Evolutionary conservation across 2,113 vertebrate species (phyloP).

Genomic region (Macrotus californicus): DNA sequence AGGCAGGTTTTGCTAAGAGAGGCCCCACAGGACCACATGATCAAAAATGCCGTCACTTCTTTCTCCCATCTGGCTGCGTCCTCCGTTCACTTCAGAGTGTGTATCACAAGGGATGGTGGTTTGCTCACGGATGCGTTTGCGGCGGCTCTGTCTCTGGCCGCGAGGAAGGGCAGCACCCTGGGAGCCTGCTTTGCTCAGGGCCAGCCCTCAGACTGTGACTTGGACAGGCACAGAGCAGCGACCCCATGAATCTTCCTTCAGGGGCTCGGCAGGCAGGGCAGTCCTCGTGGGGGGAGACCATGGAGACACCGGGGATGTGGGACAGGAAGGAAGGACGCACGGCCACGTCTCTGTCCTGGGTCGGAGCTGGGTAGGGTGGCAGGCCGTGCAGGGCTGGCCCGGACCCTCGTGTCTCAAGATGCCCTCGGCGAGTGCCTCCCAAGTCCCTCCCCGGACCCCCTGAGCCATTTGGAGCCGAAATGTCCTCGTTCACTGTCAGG

Average conservation of each 20-base stretch:
- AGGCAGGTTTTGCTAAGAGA: not conserved
- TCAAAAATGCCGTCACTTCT: not conserved
- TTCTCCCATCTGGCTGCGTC: not conserved
- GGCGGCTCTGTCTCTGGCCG: not conserved
- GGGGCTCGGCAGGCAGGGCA: fast-evolving
- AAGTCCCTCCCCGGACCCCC: not conserved
- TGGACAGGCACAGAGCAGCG: fast-evolving
- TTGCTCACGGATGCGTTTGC: fast-evolving
- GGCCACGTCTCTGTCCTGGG: not conserved
- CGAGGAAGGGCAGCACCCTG: fast-evolving
- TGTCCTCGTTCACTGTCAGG: not conserved
- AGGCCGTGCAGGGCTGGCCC: fast-evolving
- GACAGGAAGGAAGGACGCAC: fast-evolving
- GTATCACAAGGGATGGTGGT: fast-evolving
- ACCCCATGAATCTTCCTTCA: not conserved
- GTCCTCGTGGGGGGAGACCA: fast-evolving
- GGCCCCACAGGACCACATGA: fast-evolving
- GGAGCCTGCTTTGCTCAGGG: not conserved
- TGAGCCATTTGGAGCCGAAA: not conserved
- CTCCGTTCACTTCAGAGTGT: fast-evolving
- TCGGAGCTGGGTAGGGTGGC: fast-evolving
- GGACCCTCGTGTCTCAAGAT: not conserved
- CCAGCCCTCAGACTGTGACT: fast-evolving
- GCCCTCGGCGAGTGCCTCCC: fast-evolving
- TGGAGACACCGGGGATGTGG: fast-evolving